Base-by-base conservation (phyloP, 2,113 vertebrate species). In the Sinocyclocheilus grahami region DNA sequence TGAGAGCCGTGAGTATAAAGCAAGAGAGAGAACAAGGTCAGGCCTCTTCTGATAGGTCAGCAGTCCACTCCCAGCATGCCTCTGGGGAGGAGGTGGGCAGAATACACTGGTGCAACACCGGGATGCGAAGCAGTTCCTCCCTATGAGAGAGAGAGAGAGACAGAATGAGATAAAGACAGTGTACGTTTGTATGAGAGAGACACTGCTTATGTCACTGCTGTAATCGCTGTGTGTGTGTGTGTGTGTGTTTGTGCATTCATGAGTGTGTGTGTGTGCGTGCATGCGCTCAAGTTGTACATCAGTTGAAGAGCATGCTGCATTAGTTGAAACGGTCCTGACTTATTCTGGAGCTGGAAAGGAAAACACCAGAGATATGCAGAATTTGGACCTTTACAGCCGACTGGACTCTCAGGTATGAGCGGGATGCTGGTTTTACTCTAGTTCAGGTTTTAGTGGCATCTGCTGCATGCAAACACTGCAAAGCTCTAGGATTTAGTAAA, bases 351-450 rank as follows among this genome's bases (percentile, higher is more conserved):
- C 14, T 46, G 9, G 42, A 46, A 11, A 10, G 90, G 86, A 92
- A 92, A 92, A 5, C 53, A 92, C 90, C 90, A 90, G 86, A 94
- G 88, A 93, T 90, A 93, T 92, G 91, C 91, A 90, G 90, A 94
- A 92, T 89, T 91, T 91, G 91, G 96, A 97, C 86, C 90, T 94
- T 85, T 94, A 95, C 90, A 93, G 93, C 82, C 92, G 93, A 90
- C 90, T 97, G 92, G 95, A 93, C 92, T 94, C 95, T 92, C 95
- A 97, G 96, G 96, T 97, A 96, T 87, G 94, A 91, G 53, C 30
- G 9, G 65, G 12, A 55, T 27, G n/a, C 22, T 51, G 63, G 72
- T 9, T 48, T 42, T 18, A 2, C 74, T 78, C n/a, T 33, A 14
- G 48, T 80, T 22, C 39, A 71, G 69, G 37, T 46, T 75, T 75